Evolutionary conservation across 2,888 invertebrate genomes (phyloP).

Genomic region (Branchinecta sandiegonensis): DNA sequence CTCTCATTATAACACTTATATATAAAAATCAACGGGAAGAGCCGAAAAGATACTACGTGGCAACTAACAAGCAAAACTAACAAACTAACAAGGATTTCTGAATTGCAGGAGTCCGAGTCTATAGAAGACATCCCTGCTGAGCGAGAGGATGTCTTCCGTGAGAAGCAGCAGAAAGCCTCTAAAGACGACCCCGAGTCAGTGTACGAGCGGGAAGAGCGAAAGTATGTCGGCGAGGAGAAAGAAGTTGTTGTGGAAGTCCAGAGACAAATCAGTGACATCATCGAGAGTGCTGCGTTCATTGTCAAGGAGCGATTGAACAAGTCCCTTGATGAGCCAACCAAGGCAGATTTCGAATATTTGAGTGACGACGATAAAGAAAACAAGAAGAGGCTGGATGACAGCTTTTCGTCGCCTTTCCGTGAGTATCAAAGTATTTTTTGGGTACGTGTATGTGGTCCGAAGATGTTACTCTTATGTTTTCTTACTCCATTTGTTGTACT

Average conservation of each 20-base stretch:
- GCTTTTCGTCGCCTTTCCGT: background rate
- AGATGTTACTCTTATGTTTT: too few species aligned
- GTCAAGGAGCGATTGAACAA: slow-evolving; percentile 9
- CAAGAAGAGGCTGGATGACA: background rate
- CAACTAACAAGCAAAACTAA: too few species aligned
- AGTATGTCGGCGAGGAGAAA: slow-evolving; percentile 67
- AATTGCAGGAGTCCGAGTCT: slow-evolving; percentile 39
- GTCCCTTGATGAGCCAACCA: slow-evolving; percentile 1
- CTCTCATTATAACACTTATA: too few species aligned
- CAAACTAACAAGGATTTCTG: too few species aligned
- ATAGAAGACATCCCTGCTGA: slow-evolving; percentile 35
- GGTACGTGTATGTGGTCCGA: too few species aligned
- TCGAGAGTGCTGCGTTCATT: background rate
- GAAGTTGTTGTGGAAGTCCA: slow-evolving; percentile 32
- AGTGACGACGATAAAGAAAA: slow-evolving; percentile 10
- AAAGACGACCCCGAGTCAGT: background rate
- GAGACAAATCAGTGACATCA: background rate
- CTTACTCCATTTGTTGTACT: too few species aligned
- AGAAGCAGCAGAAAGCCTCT: slow-evolving; percentile 3
- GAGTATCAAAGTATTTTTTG: background rate
- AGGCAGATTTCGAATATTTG: slow-evolving; percentile 7
- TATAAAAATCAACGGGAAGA: too few species aligned
- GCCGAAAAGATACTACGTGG: too few species aligned
- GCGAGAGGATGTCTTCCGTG: background rate
- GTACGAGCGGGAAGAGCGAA: slow-evolving; percentile 48